Evolutionary conservation across 2,797 vertebrate genomes (phyloP), one percentile per base, ranked within the genome.

Genomic region (Xiphophorus birchmanni): DNA sequence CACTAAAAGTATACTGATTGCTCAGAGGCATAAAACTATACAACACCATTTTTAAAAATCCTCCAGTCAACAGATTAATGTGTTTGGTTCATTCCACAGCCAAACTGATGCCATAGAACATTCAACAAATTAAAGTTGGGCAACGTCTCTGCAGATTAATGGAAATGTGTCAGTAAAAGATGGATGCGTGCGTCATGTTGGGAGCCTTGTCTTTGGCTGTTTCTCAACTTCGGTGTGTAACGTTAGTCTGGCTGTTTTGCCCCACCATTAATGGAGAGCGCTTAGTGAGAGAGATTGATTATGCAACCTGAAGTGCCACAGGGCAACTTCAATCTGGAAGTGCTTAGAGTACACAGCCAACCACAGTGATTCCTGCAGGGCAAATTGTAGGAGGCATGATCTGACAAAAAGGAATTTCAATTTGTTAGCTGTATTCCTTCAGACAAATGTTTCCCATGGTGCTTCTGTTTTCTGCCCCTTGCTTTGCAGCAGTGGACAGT

Each of bases 291-390:
- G 93, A 95, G 94, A 95, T 95, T 95, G 94, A 94, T 93, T 92
- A 95, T 93, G 90, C 93, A 93, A 92, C 91, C 86, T 89, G 86
- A 82, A 92, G 90, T 93, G 95, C 94, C 94, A 94, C 92, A 89
- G 94, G 94, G 94, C 94, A 95, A 89, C 88, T 91, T 81, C 89
- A 94, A 93, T 95, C 94, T 95, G 94, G 94, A 95, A 95, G 86
- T 89, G 92, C 90, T 95, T 95, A 94, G 80, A 89, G 88, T 87
- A 86, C 21, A 80, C 86, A 84, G 63, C 79, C 42, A 92, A 88
- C 91, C 89, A 82, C 90, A 44, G 77, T 90, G 91, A 92, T 90
- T 88, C 87, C 92, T 93, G 44, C 67, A 56, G 93, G 94, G 83
- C 88, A 93, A 93, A 94, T 93, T 93, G 90, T 89, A 93, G 91